Base-by-base conservation (phyloP, 35 echinoderm and acorn worm species). In the Diadema setosum region DNA sequence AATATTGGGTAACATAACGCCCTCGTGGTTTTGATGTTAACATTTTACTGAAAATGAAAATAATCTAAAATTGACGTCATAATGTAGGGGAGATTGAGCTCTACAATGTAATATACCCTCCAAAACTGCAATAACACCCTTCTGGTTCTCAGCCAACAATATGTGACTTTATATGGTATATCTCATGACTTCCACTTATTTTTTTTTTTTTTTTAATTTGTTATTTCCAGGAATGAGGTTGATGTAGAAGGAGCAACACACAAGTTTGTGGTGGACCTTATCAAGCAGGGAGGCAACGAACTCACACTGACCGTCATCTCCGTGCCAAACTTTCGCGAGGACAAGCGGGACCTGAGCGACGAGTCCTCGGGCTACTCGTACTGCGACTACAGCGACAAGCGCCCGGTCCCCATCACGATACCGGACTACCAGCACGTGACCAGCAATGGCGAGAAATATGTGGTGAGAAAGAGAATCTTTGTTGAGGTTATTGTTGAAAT, bases 161-260 rank as follows among this genome's bases (percentile, higher is more conserved):
- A n/a, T n/a, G n/a, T n/a, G n/a, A n/a, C n/a, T 44, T 6, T 26
- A 20, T 65, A 30, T 1, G 8, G 18, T 57, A 21, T 57, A 57
- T 57, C 52, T 57, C 52, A 14, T 57, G 52, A 57, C 52, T 57
- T 57, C 4, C n/a, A n/a, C n/a, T n/a, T n/a, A n/a, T n/a, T n/a
- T n/a, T n/a, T 31, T 40, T 89, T 60, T 42, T 48, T 59, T 39
- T 91, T 64, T 29, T 78, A 12, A 81, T 81, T 58, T 18, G 70
- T 45, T 82, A 39, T 29, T 63, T 87, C 29, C 80, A 99, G 96
- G 74, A 99, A 99, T 92, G 82, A 86, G 24, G 52, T 76, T 4
- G 85, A 90, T 42, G 96, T 99, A 42, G 96, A 99, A 89, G 96
- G 96, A 26, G 96, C 96, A 40, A 99, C 96, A 30, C 96, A 99